Percentiles rank a stretch among this genome's conserved stretches.
These are phyloP conservation scores for Clusia tigrina DNA, from an alignment of 2,888 invertebrate species.

Conservation along the genomic window DNA sequence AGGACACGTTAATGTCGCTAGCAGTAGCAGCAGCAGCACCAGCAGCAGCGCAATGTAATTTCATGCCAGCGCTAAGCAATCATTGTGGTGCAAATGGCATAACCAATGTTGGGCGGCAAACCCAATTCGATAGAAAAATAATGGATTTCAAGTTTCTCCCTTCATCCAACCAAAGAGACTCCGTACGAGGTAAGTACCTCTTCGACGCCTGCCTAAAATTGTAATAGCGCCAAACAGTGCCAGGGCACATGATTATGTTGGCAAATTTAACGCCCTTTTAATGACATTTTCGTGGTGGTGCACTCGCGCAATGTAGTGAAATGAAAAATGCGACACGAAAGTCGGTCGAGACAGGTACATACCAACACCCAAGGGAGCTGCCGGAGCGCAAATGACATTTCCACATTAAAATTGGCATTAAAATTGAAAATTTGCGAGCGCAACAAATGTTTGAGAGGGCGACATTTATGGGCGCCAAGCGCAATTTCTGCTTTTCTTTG, in stretches of 20 bases:
- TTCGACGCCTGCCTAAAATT: background rate
- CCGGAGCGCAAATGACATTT: too few species aligned
- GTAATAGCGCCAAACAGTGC: background rate
- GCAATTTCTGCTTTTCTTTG: too few species aligned
- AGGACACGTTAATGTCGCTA: constrained; percentile 16
- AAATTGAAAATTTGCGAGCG: constrained; percentile 53
- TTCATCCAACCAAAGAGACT: background rate
- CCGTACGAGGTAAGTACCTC: background rate
- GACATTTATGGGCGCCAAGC: constrained; percentile 51
- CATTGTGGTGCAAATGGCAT: background rate
- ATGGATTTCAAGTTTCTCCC: constrained; percentile 3
- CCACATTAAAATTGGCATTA: constrained; percentile 39
- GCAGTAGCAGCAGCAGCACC: background rate
- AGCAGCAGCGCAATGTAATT: too few species aligned
- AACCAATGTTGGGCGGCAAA: background rate
- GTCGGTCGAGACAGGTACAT: background rate
- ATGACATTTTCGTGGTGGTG: background rate
- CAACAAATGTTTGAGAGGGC: constrained; percentile 42
- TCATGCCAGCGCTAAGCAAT: constrained; percentile 5
- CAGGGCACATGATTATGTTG: background rate
- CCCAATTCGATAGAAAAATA: constrained; percentile 15
- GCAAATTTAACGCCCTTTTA: constrained; percentile 8
- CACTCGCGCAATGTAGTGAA: constrained; percentile 1
- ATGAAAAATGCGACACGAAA: background rate
- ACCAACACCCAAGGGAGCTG: background rate